A percentile compares a stretch with the other conserved stretches of the same genome.
Conservation (phyloP, 2,797 vertebrate species). For the Danionella dracula region DNA sequence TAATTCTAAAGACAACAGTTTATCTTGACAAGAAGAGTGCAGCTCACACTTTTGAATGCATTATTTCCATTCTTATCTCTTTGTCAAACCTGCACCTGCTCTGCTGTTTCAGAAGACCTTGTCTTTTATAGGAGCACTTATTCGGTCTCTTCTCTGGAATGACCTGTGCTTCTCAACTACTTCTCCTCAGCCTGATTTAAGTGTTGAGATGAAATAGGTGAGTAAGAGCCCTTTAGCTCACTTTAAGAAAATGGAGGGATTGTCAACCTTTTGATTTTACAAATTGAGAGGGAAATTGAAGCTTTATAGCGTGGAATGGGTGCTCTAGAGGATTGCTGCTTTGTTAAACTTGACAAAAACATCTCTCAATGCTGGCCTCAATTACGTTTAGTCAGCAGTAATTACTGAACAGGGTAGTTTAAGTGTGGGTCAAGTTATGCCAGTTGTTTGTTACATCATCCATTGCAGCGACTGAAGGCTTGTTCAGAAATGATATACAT, state of each 20-base stretch:
- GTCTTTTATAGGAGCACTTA: conserved; percentile 26
- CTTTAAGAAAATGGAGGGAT: conserved; percentile 20
- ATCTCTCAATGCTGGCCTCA: neutral
- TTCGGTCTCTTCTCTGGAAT: conserved; percentile 33
- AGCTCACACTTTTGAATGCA: conserved; percentile 20
- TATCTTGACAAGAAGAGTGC: conserved; percentile 5
- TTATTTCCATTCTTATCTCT: conserved; percentile 6
- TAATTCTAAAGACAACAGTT: conserved; percentile 48
- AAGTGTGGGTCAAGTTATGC: neutral
- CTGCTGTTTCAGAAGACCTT: conserved; percentile 23
- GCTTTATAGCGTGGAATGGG: neutral
- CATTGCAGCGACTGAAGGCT: neutral
- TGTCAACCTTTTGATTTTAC: conserved; percentile 16
- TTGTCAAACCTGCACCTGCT: conserved; percentile 28
- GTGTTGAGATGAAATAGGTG: conserved; percentile 34
- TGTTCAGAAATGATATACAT: neutral
- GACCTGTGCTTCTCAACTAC: conserved; percentile 23
- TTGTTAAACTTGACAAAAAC: conserved; percentile 24
- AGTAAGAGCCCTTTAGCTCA: conserved; percentile 39
- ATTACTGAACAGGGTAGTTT: conserved; percentile 1
- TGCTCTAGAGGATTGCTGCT: conserved; percentile 3
- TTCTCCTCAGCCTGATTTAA: conserved; percentile 18
- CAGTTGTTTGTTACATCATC: neutral
- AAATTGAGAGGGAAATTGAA: neutral
- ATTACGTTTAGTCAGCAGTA: conserved; percentile 10